Conservation (phyloP, 2,888 invertebrate genomes). For the Teleogryllus oceanicus region DNA sequence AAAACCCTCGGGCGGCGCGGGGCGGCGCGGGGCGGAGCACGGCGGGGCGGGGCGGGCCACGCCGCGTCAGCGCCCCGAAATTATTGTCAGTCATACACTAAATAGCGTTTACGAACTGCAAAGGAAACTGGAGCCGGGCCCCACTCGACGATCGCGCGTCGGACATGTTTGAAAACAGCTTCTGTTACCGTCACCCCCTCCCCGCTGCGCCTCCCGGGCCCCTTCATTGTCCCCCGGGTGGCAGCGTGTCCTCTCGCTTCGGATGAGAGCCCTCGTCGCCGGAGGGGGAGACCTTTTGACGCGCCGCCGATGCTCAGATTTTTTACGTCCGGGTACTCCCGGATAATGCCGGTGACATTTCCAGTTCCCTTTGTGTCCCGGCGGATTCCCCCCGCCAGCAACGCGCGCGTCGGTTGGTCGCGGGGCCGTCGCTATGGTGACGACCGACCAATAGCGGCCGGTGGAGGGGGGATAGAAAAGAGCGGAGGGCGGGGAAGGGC, state of each 20-base stretch:
- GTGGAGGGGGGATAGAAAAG: not conserved
- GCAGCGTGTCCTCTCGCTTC: not conserved
- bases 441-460: not conserved
- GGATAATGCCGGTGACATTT: not conserved
- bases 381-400: not conserved
- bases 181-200: not conserved
- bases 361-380: not conserved
- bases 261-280: not conserved
- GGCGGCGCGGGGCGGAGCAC: too few species aligned
- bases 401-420: not conserved
- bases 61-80: not conserved
- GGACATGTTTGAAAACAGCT: constrained; percentile 18
- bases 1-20: too few species aligned
- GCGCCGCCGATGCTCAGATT: not conserved
- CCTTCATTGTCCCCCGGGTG: not conserved
- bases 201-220: too few species aligned
- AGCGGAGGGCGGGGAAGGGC: not conserved
- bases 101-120: constrained; percentile 6
- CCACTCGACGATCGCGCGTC: not conserved
- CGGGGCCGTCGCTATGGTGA: not conserved
- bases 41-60: too few species aligned
- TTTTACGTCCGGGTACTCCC: not conserved
- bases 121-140: not conserved
- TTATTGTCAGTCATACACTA: not conserved
- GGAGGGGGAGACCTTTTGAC: not conserved